A percentile compares a stretch with the other conserved stretches of the same genome.
phyloP scores from a whole-genome alignment of 2,888 invertebrate genomes.

The Trachelus iudaicus region DNA sequence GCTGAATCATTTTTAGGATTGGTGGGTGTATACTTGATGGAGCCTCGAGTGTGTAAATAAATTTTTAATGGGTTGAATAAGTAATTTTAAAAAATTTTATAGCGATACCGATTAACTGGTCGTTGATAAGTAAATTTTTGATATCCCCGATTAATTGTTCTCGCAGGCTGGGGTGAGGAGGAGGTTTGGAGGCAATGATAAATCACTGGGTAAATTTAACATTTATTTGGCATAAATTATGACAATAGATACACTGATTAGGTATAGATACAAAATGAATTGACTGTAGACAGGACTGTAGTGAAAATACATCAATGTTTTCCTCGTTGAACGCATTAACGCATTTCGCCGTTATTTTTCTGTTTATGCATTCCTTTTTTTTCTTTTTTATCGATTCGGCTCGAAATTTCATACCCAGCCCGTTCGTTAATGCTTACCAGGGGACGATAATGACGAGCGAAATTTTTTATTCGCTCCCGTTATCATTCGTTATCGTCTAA shows the following conservation, averaged over 20 bases:
- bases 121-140: neutral
- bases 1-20: neutral
- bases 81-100: neutral
- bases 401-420: neutral
- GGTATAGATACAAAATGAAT: slow-evolving; percentile 64
- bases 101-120: neutral
- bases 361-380: neutral
- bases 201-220: slow-evolving; percentile 61
- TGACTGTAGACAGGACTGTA: slow-evolving; percentile 64
- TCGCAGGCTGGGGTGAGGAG: too few species aligned
- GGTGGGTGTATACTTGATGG: too few species aligned
- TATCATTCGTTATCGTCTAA: neutral
- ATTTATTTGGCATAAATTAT: slow-evolving; percentile 66
- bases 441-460: neutral
- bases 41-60: too few species aligned
- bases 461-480: neutral
- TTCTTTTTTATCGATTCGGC: too few species aligned
- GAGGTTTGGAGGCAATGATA: neutral
- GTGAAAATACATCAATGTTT: slow-evolving; percentile 63
- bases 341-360: neutral
- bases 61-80: neutral
- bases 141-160: neutral
- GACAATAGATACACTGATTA: slow-evolving; percentile 63
- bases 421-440: neutral
- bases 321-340: slow-evolving; percentile 25